Evolutionary conservation across 2,888 invertebrate species (phyloP), one percentile per base, ranked within the genome.

Genomic region (Mythimna impura): DNA sequence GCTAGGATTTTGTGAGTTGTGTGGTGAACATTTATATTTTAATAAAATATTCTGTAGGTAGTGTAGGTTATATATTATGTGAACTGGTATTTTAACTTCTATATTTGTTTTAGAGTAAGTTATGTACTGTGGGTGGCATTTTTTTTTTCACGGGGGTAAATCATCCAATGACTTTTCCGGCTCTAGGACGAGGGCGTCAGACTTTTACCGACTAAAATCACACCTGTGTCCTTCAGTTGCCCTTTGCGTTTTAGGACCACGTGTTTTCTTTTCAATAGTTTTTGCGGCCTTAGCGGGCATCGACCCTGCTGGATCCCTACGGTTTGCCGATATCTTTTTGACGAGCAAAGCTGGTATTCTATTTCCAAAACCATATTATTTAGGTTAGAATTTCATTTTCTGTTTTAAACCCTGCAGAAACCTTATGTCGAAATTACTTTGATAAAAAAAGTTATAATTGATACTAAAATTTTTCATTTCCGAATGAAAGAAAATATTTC

Each of bases 1-100:
- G 4, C 30, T 47, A 30, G 58, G 20, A 64, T 76, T 76, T 60
- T 3, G 70, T 76, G 64, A 76, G 25, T 50, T 61, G 20, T 40
- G 71, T 58, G 36, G 7, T 43, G 17, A 50, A 50, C 14, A 14
- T 62, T 25, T 58, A 52, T 2, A 52, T 75, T 63, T 69, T 52
- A 52, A 52, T 54, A 30, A 47, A 60, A 17, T 60, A 10, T 36
- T 70, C 6, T 8, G 54, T n/a, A 20, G 50, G 1, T 34, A 5
- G 14, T 8, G 54, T n/a, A 20, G 50, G 1, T 34, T 10, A n/a
- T 17, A 17, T n/a, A n/a, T n/a, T n/a, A n/a, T 40, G 20, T 22
- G 2, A 9, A 12, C 10, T 66, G 22, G 9, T 34, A 43, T 10
- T 0, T 47, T 47, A 5, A 7, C 0, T 34, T 55, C 6, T 47